Evolutionary conservation across 1,140 invertebrate genomes (phyloP).

Genomic region (Nomia melanderi): DNA sequence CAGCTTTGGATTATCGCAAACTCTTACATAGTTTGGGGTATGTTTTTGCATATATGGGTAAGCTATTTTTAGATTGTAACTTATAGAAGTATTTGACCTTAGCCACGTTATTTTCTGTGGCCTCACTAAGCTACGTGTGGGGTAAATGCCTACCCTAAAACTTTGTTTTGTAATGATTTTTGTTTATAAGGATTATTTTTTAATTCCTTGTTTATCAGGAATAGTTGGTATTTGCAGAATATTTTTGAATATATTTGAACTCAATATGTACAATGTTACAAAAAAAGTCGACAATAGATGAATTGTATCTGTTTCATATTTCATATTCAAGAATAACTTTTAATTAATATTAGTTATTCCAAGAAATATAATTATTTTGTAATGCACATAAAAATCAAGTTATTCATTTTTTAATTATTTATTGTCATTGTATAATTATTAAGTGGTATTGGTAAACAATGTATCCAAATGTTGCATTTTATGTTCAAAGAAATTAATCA

Average conservation of each 20-base stretch:
- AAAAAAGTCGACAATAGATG: neutral
- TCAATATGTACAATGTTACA: neutral
- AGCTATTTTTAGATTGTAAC: conserved; percentile 60
- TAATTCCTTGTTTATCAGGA: neutral
- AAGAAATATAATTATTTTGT: neutral
- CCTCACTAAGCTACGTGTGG: conserved; percentile 1
- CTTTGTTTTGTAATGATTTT: neutral
- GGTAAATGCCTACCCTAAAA: neutral
- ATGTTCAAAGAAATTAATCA: too few relatives aligned
- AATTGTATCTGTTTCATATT: neutral
- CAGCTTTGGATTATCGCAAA: conserved; percentile 70
- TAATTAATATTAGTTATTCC: neutral
- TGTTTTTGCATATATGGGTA: conserved; percentile 66
- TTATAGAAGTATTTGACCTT: conserved; percentile 43
- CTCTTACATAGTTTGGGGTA: conserved; percentile 60
- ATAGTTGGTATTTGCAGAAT: neutral
- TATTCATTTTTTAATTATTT: too few relatives aligned
- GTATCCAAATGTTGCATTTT: too few relatives aligned
- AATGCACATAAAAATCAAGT: too few relatives aligned
- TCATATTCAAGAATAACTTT: neutral
- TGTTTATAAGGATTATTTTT: neutral
- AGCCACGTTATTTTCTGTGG: neutral
- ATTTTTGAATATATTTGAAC: neutral
- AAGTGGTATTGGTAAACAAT: too few relatives aligned
- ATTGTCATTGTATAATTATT: too few relatives aligned